Evolutionary conservation across 2,797 vertebrate species (phyloP).

Genomic region (Centroberyx gerrardi): DNA sequence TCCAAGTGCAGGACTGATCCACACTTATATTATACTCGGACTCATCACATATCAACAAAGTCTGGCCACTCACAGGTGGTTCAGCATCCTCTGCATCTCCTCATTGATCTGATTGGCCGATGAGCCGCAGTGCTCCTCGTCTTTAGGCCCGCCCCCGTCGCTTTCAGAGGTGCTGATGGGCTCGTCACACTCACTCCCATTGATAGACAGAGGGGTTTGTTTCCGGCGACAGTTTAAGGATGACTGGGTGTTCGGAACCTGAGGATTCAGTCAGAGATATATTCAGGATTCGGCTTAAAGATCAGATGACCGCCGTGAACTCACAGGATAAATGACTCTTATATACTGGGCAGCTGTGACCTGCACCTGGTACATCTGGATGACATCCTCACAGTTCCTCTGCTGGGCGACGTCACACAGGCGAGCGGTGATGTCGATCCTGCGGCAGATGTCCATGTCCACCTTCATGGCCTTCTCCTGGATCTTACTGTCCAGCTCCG

Average conservation of each 20-base stretch:
- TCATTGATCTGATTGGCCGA: slow-evolving; percentile 97
- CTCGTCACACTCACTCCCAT: slow-evolving; percentile 92
- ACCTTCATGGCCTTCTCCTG: slow-evolving; percentile 94
- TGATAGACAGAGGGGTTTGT: slow-evolving; percentile 79
- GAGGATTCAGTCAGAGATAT: slow-evolving; percentile 78
- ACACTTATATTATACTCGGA: background rate
- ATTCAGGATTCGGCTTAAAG: background rate
- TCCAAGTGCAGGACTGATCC: background rate
- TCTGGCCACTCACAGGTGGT: slow-evolving; percentile 91
- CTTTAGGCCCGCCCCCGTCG: slow-evolving; percentile 87
- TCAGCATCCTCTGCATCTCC: slow-evolving; percentile 99
- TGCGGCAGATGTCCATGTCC: slow-evolving; percentile 93
- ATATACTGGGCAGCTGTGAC: background rate
- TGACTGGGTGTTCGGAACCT: slow-evolving; percentile 92
- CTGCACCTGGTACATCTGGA: slow-evolving; percentile 94
- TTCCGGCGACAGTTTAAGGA: slow-evolving; percentile 91
- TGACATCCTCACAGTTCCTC: slow-evolving; percentile 96
- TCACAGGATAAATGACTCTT: background rate
- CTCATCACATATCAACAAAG: background rate
- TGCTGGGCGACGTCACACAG: slow-evolving; percentile 95
- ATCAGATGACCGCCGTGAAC: background rate
- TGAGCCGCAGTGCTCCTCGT: slow-evolving; percentile 90
- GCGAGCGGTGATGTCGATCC: slow-evolving; percentile 91
- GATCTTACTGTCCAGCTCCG: slow-evolving; percentile 90
- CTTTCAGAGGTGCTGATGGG: slow-evolving; percentile 92